Evolutionary conservation across 2,888 invertebrate species (phyloP).

Genomic region (Pollenia amentaria): DNA sequence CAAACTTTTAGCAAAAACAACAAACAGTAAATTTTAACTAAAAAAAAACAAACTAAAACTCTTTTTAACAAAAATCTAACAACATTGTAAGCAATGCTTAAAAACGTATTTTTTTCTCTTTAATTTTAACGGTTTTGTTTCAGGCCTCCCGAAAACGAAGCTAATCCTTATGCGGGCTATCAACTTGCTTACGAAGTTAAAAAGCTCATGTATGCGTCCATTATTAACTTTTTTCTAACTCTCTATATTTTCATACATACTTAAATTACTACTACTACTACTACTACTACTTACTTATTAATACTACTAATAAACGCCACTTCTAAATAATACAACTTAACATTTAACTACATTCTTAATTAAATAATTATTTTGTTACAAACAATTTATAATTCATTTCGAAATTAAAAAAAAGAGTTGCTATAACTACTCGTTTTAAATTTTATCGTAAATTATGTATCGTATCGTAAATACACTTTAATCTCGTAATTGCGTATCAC

Average conservation of each 20-base stretch:
- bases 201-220: constrained; percentile 98
- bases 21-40: constrained; percentile 41
- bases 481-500: constrained; percentile 60
- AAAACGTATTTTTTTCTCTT: constrained; percentile 73
- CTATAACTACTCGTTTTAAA: constrained; percentile 67
- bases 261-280: constrained; percentile 55
- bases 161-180: constrained; percentile 98
- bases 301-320: constrained; percentile 48
- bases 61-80: constrained; percentile 46
- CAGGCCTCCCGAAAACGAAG: constrained; percentile 95
- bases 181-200: constrained; percentile 99
- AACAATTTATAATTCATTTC: constrained; percentile 60
- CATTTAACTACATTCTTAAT: constrained; percentile 59
- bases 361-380: constrained; percentile 64
- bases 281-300: constrained; percentile 42
- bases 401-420: constrained; percentile 66
- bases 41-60: constrained; percentile 34
- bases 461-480: constrained; percentile 63
- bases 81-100: constrained; percentile 72
- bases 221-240: constrained; percentile 72
- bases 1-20: constrained; percentile 27
- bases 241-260: constrained; percentile 69
- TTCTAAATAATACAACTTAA: constrained; percentile 55
- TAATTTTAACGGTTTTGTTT: constrained; percentile 85
- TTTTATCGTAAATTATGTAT: constrained; percentile 62